phyloP scores from a whole-genome alignment of 2,797 vertebrate genomes.

The Sebastes diaconus region DNA sequence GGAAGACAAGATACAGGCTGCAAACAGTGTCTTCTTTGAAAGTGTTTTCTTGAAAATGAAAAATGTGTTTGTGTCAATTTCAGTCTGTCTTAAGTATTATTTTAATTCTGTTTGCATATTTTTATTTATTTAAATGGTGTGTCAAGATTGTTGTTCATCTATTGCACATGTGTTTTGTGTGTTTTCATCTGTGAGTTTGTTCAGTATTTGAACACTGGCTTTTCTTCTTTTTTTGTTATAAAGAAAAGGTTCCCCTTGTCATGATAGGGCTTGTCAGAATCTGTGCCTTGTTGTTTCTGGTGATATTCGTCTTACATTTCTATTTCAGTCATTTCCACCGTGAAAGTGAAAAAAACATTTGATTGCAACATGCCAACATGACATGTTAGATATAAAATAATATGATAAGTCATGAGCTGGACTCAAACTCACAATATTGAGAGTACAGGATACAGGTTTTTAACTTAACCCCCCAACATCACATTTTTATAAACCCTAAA shows the following conservation, averaged over 20 bases:
- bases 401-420: conserved; percentile 58
- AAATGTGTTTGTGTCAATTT: background rate
- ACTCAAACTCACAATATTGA: conserved; percentile 45
- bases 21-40: conserved; percentile 7
- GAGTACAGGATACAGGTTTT: background rate
- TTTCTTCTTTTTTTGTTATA: background rate
- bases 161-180: conserved; percentile 50
- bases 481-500: conserved; percentile 8
- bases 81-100: conserved; percentile 46
- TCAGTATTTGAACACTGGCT: conserved; percentile 42
- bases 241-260: background rate
- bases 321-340: background rate
- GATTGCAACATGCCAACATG: background rate
- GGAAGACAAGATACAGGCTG: background rate
- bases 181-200: conserved; percentile 3
- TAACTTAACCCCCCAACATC: background rate
- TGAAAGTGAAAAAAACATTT: background rate
- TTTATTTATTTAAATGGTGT: conserved; percentile 69
- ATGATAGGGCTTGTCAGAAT: background rate
- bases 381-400: conserved; percentile 1
- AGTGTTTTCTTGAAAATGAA: background rate
- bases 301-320: background rate
- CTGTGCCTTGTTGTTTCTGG: background rate
- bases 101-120: conserved; percentile 32
- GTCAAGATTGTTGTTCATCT: conserved; percentile 25